Base-by-base conservation (phyloP, 2,113 vertebrate genomes). In the Tenebrosternarchus preto region DNA sequence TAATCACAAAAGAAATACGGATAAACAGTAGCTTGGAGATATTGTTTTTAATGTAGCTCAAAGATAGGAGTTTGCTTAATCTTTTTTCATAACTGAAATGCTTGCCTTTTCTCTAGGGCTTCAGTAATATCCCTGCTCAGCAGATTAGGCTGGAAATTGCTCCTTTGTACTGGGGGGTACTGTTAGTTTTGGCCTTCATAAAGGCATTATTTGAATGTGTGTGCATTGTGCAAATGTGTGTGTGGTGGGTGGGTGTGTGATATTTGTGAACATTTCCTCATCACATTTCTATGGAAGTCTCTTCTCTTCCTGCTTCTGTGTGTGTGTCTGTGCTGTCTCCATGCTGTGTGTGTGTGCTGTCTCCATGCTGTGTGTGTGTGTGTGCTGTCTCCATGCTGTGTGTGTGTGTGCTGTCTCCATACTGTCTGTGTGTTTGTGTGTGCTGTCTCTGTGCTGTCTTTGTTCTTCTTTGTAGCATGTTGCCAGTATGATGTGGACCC, bases 101-200 rank as follows among this genome's bases (percentile, higher is more conserved):
- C 27, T 66, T 33, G 29, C 46, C 27, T 56, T n/a, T 55, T 39
- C 50, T 36, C 22, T 46, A 53, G 43, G 5, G 61, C 20, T 77
- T 77, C 3, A 67, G 46, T 61, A 77, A 77, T 77, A 61, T 77
- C 36, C 43, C 75, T 31, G 46, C 75, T 77, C 75, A 77, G 75
- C 75, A 77, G 75, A 66, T 55, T n/a, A 19, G 53, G 60, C 75
- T 77, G 75, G 75, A 77, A 77, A 77, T 67, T 39, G 50, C 66
- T 66, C 12, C 63, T 66, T 66, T 66, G 74, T 76, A 29, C 60
- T 20, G 39, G 60, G 59, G 4, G 43, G 24, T 46, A 17, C 25
- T 77, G 61, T 77, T 77, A 67, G 75, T 50, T 66, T 77, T 77
- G 75, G 75, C 75, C 64, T 43, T 31, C 46, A 2, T 64, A 11